A percentile compares a stretch with the other conserved stretches of the same genome.
Conservation (phyloP, 2,888 invertebrate genomes). For the Scrobipalpa atriplicella region DNA sequence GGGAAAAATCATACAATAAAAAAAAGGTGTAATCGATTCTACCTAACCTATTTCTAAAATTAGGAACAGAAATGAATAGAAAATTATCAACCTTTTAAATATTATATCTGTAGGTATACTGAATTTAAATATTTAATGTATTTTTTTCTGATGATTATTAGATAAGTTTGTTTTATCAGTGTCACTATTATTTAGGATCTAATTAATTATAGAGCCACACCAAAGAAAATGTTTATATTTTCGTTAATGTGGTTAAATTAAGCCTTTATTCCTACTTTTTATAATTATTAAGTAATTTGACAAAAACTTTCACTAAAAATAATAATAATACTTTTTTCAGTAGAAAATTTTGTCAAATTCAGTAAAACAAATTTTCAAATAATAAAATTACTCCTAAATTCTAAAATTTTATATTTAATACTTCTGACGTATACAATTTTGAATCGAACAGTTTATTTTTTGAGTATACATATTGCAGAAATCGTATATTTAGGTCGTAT, state of each 20-base stretch:
- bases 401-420: constrained; percentile 39
- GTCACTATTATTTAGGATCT: neutral
- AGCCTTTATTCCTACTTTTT: constrained; percentile 12
- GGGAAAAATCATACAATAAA: no score
- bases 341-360: constrained; percentile 8
- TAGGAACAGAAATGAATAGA: no score
- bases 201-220: neutral
- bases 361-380: constrained; percentile 24
- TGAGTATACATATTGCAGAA: constrained; percentile 53
- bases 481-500: constrained; percentile 72
- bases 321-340: neutral
- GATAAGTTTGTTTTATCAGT: no score
- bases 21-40: no score
- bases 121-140: no score
- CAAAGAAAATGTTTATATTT: neutral
- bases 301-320: neutral
- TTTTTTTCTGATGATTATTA: no score
- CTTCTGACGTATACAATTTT: constrained; percentile 68
- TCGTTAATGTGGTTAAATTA: constrained; percentile 16
- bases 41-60: no score
- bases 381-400: constrained; percentile 36
- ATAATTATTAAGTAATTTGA: constrained; percentile 4
- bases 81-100: no score
- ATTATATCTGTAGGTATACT: no score
- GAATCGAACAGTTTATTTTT: constrained; percentile 65